Evolutionary conservation across 2,797 vertebrate species (phyloP), one percentile per base, ranked within the genome.

Genomic region (Smutsia temminckii): DNA sequence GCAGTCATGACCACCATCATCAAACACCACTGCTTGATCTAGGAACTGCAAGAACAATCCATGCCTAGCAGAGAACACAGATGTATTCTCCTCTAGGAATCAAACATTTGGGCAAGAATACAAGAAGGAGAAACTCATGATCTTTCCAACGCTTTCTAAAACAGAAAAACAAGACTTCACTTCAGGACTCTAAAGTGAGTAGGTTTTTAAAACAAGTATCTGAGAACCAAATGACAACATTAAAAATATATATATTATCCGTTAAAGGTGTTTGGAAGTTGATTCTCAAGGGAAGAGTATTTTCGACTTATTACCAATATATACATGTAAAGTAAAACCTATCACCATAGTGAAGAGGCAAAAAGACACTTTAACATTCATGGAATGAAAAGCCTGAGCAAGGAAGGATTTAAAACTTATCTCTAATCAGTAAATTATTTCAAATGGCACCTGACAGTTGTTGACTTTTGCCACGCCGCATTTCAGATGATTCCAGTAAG

Each of bases 391-490:
- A 88, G 4, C 14, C 77, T 93, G 95, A 42, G 42, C 77, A 91
- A 88, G 71, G 96, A 94, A 87, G 71, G 96, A 94, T 87, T 85
- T 96, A 61, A 53, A 95, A 94, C 46, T 53, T 81, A 72, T 94
- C 83, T 71, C 86, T 89, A 89, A 92, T 79, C 72, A 94, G 94
- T 42, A 92, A 87, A 91, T 88, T 75, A 87, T 94, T 97, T 91
- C 71, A 86, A 95, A 85, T 71, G 69, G 18, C 72, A 91, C 86
- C 69, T 93, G 81, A 91, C 51, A 77, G 91, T 72, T 49, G 29
- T 61, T 83, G 55, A 71, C 16, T 53, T 59, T 25, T 85, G 59
- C 86, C 92, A 72, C 53, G 18, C 63, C 4, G 4, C 90, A 89
- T 77, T 77, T 64, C 21, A 40, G 29, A 91, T 68, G 78, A 80